Evolutionary conservation across 2,888 invertebrate species (phyloP).

Genomic region (Apamea anceps): DNA sequence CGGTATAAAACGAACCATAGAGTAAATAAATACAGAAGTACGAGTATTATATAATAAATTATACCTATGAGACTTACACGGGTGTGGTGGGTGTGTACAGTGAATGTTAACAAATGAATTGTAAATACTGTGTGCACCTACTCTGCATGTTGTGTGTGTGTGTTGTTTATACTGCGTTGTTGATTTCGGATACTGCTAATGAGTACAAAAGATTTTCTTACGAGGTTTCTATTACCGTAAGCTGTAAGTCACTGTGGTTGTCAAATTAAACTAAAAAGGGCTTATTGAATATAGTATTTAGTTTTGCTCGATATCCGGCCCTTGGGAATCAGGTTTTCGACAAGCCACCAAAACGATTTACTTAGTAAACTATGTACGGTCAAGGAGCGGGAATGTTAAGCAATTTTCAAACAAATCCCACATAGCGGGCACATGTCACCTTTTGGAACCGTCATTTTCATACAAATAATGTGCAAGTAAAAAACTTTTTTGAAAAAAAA

Average conservation of each 20-base stretch:
- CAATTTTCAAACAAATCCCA: not conserved
- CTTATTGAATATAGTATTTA: not conserved
- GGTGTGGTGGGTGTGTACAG: too few species aligned
- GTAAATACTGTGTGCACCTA: too few species aligned
- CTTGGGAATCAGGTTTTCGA: too few species aligned
- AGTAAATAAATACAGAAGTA: constrained; percentile 25
- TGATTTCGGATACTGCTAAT: not conserved
- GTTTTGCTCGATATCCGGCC: not conserved
- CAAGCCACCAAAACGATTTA: not conserved
- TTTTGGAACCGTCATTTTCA: not conserved
- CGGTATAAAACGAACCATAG: constrained; percentile 41
- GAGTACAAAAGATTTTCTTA: not conserved
- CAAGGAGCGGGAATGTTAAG: not conserved
- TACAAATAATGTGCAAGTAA: not conserved
- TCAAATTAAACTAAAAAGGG: not conserved
- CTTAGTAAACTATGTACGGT: not conserved
- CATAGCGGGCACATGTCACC: not conserved
- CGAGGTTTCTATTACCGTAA: not conserved
- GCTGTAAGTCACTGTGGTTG: not conserved
- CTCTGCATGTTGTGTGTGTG: too few species aligned
- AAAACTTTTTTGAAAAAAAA: too few species aligned
- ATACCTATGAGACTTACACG: not conserved
- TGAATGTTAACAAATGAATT: not conserved
- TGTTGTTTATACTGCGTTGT: not conserved
- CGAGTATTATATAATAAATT: not conserved